These are phyloP conservation scores for Ophion obscuratus DNA, from an alignment of 2,888 invertebrate genomes.

Conservation along the genomic window DNA sequence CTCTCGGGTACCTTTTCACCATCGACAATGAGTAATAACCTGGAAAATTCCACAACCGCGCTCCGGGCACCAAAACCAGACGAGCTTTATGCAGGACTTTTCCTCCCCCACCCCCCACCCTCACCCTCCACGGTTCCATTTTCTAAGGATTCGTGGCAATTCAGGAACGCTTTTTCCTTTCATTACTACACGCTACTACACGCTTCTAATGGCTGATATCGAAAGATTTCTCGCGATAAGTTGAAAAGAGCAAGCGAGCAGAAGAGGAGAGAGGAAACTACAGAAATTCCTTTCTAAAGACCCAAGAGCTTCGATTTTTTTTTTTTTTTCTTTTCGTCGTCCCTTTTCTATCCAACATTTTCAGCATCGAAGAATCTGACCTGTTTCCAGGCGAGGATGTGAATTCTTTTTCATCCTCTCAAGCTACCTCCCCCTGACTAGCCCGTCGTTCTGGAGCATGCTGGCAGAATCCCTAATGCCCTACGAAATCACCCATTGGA, in stretches of 20 bases:
- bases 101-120: no score
- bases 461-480: constrained; percentile 14
- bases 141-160: constrained; percentile 19
- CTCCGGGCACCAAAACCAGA: neutral
- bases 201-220: constrained; percentile 13
- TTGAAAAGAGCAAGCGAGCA: neutral
- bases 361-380: constrained; percentile 5
- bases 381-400: neutral
- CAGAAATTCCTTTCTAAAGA: constrained; percentile 27
- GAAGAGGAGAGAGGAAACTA: neutral
- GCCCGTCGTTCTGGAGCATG: neutral
- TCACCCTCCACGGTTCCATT: neutral
- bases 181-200: constrained; percentile 21
- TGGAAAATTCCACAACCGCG: no score
- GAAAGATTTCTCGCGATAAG: neutral
- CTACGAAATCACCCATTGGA: neutral
- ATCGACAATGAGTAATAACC: no score
- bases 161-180: constrained; percentile 21
- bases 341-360: constrained; percentile 8
- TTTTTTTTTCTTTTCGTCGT: neutral
- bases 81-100: neutral
- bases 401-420: constrained; percentile 31
- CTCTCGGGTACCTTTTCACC: no score
- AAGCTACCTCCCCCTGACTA: neutral
- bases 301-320: neutral